phyloP scores from a whole-genome alignment of 1,140 invertebrate species.

The Spodoptera frugiperda region DNA sequence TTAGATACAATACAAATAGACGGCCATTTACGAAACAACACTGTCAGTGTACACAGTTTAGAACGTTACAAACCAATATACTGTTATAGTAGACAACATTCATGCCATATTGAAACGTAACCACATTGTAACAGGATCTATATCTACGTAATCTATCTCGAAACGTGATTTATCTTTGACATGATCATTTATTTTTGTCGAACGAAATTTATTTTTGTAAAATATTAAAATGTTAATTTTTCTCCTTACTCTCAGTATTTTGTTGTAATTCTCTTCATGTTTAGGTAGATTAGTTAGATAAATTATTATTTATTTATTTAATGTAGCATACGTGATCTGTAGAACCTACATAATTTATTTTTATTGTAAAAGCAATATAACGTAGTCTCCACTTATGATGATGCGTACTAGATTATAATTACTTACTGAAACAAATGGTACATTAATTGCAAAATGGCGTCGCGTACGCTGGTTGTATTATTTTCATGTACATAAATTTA shows the following conservation, averaged over 20 bases:
- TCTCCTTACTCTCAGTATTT: constrained; percentile 81
- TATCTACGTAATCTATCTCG: constrained; percentile 47
- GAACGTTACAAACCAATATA: constrained; percentile 12
- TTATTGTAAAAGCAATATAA: constrained; percentile 67
- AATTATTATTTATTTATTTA: constrained; percentile 83
- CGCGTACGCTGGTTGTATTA: constrained; percentile 52
- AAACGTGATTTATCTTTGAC: constrained; percentile 60
- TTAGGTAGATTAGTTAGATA: constrained; percentile 80
- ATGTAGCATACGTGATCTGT: constrained; percentile 66
- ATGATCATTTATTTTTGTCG: constrained; percentile 42
- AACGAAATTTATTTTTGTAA: constrained; percentile 56
- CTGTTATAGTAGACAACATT: constrained; percentile 27
- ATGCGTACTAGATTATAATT: constrained; percentile 47
- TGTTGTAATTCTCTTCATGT: constrained; percentile 73
- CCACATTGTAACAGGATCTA: constrained; percentile 32
- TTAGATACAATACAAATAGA: constrained; percentile 10
- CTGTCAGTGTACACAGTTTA: not conserved
- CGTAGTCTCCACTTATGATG: constrained; percentile 61
- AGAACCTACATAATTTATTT: constrained; percentile 74
- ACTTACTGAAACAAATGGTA: constrained; percentile 47
- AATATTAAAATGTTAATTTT: constrained; percentile 52
- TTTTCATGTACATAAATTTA: constrained; percentile 58
- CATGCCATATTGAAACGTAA: constrained; percentile 45
- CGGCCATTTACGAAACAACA: constrained; percentile 24
- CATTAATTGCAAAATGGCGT: constrained; percentile 46